Percentiles rank a stretch among this genome's conserved stretches.
phyloP scores from a whole-genome alignment of 2,113 vertebrate species.

The Sus scrofa region T2T-Sscrofa CM000824.6:119856501-119857000 shows the following conservation, averaged over 20 bases:
- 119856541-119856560: not conserved
- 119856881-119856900: not conserved
- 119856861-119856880: not conserved
- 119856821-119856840: not conserved
- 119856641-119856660: not conserved
- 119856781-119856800: not conserved
- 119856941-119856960: fast-evolving
- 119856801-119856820: not conserved
- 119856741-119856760: not conserved
- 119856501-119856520: not conserved
- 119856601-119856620: not conserved
- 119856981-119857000: not conserved
- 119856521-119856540: not conserved
- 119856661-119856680: not conserved
- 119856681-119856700: not conserved
- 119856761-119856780: not conserved
- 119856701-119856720: not conserved
- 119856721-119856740: fast-evolving
- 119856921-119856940: fast-evolving
- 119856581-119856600: not conserved
- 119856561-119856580: not conserved
- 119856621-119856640: not conserved
- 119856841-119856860: not conserved
- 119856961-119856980: not conserved
- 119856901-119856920: no score